These are phyloP conservation scores for Corythucha ciliata DNA, from an alignment of 2,888 invertebrate genomes.

Conservation along the genomic window DNA sequence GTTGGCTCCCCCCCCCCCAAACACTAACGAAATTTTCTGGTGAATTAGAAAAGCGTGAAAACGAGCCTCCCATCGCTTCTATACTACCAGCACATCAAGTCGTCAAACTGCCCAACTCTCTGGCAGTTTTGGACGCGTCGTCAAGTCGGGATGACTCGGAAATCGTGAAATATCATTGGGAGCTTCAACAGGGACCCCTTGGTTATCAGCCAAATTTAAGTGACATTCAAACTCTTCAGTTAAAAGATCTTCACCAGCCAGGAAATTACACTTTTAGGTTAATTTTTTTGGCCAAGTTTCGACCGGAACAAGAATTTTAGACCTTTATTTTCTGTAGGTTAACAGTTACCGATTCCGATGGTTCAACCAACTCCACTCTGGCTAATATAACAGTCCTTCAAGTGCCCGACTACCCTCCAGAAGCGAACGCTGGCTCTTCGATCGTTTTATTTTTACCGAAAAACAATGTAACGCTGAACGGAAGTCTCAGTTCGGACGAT, in stretches of 20 bases:
- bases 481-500: constrained; percentile 85
- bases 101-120: constrained; percentile 80
- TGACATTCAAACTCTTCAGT: constrained; percentile 70
- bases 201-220: constrained; percentile 72
- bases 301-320: too few relatives aligned
- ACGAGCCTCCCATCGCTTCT: constrained; percentile 72
- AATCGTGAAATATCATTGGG: constrained; percentile 83
- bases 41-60: constrained; percentile 60
- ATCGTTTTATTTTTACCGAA: constrained; percentile 83
- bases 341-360: constrained; percentile 85
- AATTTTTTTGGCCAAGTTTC: too few relatives aligned
- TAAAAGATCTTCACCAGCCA: constrained; percentile 72
- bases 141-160: constrained; percentile 56
- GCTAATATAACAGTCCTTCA: constrained; percentile 85
- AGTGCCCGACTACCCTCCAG: constrained; percentile 88
- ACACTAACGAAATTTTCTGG: background rate
- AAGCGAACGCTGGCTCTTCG: constrained; percentile 86
- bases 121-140: constrained; percentile 78
- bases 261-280: constrained; percentile 81
- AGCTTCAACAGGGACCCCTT: constrained; percentile 75
- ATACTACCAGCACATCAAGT: constrained; percentile 78
- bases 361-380: constrained; percentile 71
- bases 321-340: constrained; percentile 45
- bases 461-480: constrained; percentile 76
- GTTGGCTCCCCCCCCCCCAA: background rate